Percentiles rank a stretch among this genome's conserved stretches.
Evolutionary conservation across 2,113 vertebrate genomes (phyloP).

Genomic region (Falco punctatus): DNA sequence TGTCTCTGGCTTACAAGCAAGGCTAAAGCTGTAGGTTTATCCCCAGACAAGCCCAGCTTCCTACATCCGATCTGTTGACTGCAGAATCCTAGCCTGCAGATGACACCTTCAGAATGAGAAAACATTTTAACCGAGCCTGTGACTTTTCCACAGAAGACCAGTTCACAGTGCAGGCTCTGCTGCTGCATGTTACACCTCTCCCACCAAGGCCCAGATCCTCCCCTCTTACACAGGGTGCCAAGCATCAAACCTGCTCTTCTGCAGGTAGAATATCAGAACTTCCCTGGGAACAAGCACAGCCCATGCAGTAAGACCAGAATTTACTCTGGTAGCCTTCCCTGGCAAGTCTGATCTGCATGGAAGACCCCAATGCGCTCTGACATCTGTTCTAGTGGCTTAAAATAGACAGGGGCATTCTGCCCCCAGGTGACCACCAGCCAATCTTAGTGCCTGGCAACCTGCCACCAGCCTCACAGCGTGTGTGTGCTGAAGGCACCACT

Average conservation of each 20-base stretch:
- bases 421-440: background rate
- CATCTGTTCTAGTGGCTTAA: background rate
- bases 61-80: background rate
- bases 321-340: background rate
- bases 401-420: background rate
- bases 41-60: background rate
- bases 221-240: background rate
- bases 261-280: background rate
- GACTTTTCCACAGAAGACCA: background rate
- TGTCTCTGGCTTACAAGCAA: background rate
- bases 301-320: background rate
- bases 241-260: background rate
- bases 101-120: background rate
- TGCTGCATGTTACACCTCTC: background rate
- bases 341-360: background rate
- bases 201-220: background rate
- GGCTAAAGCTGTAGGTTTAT: background rate
- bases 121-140: background rate
- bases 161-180: background rate
- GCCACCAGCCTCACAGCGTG: accelerated
- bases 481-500: background rate
- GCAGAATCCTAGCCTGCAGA: background rate
- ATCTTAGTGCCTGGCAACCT: background rate
- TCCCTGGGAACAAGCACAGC: background rate
- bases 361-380: background rate